These are phyloP conservation scores for Rhinoptilus africanus DNA, from an alignment of 2,113 vertebrate genomes.

Conservation along the genomic window DNA sequence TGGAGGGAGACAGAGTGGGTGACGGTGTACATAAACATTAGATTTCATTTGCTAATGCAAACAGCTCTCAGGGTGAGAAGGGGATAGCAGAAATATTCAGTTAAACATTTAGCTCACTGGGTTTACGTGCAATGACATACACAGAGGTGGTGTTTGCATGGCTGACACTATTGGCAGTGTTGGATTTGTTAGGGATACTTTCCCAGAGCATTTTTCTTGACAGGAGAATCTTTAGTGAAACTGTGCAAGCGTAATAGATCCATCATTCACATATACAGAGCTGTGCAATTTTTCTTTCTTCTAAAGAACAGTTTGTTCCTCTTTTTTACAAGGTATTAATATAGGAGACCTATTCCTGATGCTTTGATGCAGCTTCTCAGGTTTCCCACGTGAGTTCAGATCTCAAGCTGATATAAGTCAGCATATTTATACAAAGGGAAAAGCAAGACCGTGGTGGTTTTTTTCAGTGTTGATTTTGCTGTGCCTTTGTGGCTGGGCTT, in stretches of 20 bases:
- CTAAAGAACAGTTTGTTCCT: not conserved
- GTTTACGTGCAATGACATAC: not conserved
- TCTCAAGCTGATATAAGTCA: not conserved
- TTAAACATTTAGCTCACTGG: not conserved
- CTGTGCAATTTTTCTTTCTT: not conserved
- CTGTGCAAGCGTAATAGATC: not conserved
- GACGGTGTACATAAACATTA: not conserved
- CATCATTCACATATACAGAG: not conserved
- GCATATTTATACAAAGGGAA: not conserved
- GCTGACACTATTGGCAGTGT: not conserved
- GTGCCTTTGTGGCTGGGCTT: not conserved
- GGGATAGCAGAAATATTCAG: not conserved
- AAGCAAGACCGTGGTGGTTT: not conserved
- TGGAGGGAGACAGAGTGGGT: not conserved
- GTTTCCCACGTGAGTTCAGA: not conserved
- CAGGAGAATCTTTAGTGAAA: not conserved
- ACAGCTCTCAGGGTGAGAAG: not conserved
- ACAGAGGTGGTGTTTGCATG: not conserved
- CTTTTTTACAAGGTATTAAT: slow-evolving; percentile 2
- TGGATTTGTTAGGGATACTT: not conserved
- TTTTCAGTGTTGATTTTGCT: not conserved
- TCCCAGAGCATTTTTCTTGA: slow-evolving; percentile 12
- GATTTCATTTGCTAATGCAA: not conserved
- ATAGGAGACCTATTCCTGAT: not conserved
- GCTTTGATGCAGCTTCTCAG: not conserved